Evolutionary conservation across 1,140 invertebrate genomes (phyloP).

Genomic region (Drosophila malerkotliana): DNA sequence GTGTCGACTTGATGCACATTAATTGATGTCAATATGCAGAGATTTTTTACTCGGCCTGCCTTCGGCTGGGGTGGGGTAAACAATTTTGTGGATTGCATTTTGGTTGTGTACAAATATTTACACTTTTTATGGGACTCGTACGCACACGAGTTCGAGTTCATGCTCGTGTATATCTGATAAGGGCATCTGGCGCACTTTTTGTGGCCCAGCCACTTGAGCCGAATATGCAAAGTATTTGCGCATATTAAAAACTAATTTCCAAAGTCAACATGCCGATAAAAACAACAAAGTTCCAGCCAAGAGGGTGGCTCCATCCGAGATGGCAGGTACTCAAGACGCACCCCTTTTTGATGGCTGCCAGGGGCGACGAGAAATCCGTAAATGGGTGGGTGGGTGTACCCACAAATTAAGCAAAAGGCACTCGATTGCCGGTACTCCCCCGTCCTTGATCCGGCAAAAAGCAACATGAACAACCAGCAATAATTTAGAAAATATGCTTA

Average conservation of each 20-base stretch:
- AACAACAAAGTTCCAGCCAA: slow-evolving; percentile 57
- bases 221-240: slow-evolving; percentile 81
- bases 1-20: slow-evolving; percentile 81
- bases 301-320: slow-evolving; percentile 41
- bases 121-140: slow-evolving; percentile 34
- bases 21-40: slow-evolving; percentile 83
- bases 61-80: slow-evolving; percentile 15
- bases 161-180: slow-evolving; percentile 43
- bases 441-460: background rate
- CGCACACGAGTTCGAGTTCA: slow-evolving; percentile 4
- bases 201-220: slow-evolving; percentile 44
- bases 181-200: slow-evolving; percentile 67
- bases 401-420: slow-evolving; percentile 80
- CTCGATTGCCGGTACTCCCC: slow-evolving; percentile 52
- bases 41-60: slow-evolving; percentile 52
- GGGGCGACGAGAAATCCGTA: slow-evolving; percentile 15
- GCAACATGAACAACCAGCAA: slow-evolving; percentile 49
- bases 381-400: slow-evolving; percentile 37
- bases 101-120: slow-evolving; percentile 79
- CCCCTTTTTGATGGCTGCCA: slow-evolving; percentile 66
- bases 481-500: slow-evolving; percentile 83
- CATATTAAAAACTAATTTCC: slow-evolving; percentile 83
- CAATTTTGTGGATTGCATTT: slow-evolving; percentile 62
- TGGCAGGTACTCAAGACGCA: slow-evolving; percentile 71
- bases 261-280: slow-evolving; percentile 82